A percentile compares a stretch with the other conserved stretches of the same genome.
Evolutionary conservation across 2,113 vertebrate species (phyloP).

Genomic region (Marmota flaviventris): DNA sequence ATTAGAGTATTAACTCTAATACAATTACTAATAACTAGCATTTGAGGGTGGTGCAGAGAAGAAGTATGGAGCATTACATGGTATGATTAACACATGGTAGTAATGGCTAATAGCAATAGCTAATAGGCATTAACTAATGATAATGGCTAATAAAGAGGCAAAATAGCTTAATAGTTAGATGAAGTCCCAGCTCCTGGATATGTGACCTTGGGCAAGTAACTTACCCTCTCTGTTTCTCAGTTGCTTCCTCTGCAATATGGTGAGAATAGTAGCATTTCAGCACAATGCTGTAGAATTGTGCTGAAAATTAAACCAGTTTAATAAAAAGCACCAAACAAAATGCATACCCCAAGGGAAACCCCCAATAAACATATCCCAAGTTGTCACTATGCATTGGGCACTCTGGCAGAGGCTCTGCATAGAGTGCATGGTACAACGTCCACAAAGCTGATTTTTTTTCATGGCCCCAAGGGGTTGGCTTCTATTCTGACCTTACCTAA

Average conservation of each 20-base stretch:
- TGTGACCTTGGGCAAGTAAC: background rate
- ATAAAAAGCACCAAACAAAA: background rate
- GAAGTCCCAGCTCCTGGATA: background rate
- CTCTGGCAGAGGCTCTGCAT: background rate
- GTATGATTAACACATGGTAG: background rate
- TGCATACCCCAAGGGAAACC: background rate
- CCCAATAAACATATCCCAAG: background rate
- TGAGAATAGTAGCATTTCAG: background rate
- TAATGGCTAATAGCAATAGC: background rate
- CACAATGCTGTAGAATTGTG: background rate
- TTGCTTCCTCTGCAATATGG: background rate
- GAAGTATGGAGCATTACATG: background rate
- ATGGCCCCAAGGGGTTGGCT: background rate
- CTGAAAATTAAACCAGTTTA: conserved; percentile 24
- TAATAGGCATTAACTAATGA: background rate
- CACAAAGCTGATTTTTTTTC: background rate
- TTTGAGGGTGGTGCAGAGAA: background rate
- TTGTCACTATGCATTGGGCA: background rate
- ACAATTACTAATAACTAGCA: background rate
- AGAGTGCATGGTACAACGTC: background rate
- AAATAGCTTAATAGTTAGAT: background rate
- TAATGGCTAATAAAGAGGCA: background rate
- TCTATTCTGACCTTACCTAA: background rate
- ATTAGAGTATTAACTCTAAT: background rate
- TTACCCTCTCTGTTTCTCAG: background rate